Evolutionary conservation across 2,797 vertebrate genomes (phyloP), one percentile per base, ranked within the genome.

Genomic region (Pipistrellus nathusii): DNA sequence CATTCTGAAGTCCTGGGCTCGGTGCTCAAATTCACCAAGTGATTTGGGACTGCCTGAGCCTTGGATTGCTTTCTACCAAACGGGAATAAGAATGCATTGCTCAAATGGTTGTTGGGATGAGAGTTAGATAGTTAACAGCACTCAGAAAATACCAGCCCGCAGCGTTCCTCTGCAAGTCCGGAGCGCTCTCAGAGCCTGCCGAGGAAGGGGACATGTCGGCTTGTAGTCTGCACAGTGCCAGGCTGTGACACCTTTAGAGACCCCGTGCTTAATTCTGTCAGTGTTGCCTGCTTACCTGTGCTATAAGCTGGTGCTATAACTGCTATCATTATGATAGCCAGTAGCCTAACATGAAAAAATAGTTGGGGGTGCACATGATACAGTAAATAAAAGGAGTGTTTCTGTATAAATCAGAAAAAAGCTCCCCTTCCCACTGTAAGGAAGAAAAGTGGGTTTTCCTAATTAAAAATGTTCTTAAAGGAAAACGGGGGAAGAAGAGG

Each of bases 41-140:
- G 69, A 59, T 51, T 66, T 46, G 35, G 75, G 46, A 71, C 27
- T 59, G 3, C 35, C 38, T 81, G 53, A 87, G 32, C 32, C 85
- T 64, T 71, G 72, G 55, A 30, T 51, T 83, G 53, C 53, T 91
- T 73, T 83, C 15, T 6, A 81, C 73, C 85, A 89, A 84, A 94
- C 51, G 64, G 30, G 48, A 88, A 51, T 15, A 85, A 75, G 5
- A 83, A 78, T 20, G 80, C 18, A 73, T 77, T 81, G 72, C 57
- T 92, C 44, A 44, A 82, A 25, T 3, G 30, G 30, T 57, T 83
- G 6, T 44, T 38, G 55, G 48, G 30, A 92, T 41, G 57, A 77
- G 41, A 44, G 64, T 85, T 53, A 71, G 48, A 64, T 18, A 84
- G 75, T 71, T 82, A 81, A 48, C 0, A 90, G 46, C 25, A 62